phyloP scores from a whole-genome alignment of 2,888 invertebrate genomes.

The Diadegma fenestrale region DNA sequence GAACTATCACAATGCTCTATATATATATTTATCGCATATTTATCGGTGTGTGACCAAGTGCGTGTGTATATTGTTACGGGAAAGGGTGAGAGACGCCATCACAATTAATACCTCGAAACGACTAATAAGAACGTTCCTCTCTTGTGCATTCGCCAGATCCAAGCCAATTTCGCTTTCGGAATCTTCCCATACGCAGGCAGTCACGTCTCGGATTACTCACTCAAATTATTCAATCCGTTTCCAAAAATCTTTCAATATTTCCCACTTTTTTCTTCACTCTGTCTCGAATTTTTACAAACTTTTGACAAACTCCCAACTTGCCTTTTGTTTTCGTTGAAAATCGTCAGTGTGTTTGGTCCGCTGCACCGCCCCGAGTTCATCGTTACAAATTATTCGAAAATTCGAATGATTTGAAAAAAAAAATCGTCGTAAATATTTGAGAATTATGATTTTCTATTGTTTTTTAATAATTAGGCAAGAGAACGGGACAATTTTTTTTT shows the following conservation, averaged over 20 bases:
- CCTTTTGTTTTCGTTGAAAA: too few species aligned
- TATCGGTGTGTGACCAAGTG: neutral
- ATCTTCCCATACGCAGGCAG: neutral
- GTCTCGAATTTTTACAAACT: too few species aligned
- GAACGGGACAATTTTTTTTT: too few species aligned
- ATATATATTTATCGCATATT: neutral
- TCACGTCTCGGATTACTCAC: neutral
- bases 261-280: neutral
- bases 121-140: slow-evolving; percentile 53
- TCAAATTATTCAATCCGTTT: neutral
- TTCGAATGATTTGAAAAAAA: too few species aligned
- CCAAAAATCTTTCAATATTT: neutral
- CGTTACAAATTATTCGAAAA: too few species aligned
- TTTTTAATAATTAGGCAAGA: too few species aligned
- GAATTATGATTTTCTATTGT: too few species aligned
- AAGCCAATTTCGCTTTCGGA: slow-evolving; percentile 4
- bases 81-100: slow-evolving; percentile 55
- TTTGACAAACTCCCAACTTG: too few species aligned
- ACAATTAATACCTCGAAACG: slow-evolving; percentile 66
- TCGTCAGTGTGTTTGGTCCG: too few species aligned
- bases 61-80: neutral
- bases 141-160: neutral
- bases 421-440: too few species aligned
- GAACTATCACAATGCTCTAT: slow-evolving; percentile 43
- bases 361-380: too few species aligned